Base-by-base conservation (phyloP, 2,888 invertebrate genomes). In the Ptycholaimellus sp. region DNA sequence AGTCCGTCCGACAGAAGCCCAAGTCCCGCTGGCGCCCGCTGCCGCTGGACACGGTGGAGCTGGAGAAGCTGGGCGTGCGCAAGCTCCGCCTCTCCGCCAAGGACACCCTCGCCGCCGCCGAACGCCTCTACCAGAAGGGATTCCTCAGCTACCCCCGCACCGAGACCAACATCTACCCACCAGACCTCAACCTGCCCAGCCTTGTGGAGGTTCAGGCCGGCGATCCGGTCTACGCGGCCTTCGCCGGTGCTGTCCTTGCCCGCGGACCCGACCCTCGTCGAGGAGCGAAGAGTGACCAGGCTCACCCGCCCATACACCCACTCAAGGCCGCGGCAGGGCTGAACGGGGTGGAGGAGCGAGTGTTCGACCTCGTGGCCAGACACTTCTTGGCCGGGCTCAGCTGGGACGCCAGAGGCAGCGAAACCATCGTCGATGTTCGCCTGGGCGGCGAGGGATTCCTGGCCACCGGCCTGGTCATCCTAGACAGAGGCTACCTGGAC, bases 291-390 rank as follows among this genome's bases (percentile, higher is more conserved):
- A 74, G 76, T 16, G 93, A 93, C 62, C 76, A 90, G 60, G 96
- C 96, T 40, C 96, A 96, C 73, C 96, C 96, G 27, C 96, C 96
- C 1, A 99, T 99, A 57, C 93, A 96, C 63, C 83, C 90, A 1
- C 80, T 74, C 3, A 90, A 87, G 62, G 72, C 74, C 52, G 67
- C 74, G 51, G 25, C n/a, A n/a, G n/a, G 45, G 35, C 57, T 75
- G 42, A 57, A 65, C 50, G 85, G 82, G 1, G 75, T 85, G 52
- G 93, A 99, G 48, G 71, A 72, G 37, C 69, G 70, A 40, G 66
- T 99, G 0, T 96, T 93, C 59, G 96, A 99, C 61, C 76, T 85
- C 48, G 74, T 96, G 45, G 83, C 83, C 6, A 71, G 96, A 2
- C 93, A 93, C 56, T 96, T 99, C 61, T 68, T 96, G 27, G 96